Evolutionary conservation across 1,140 invertebrate species (phyloP), one percentile per base, ranked within the genome.

Genomic region (Copidosoma floridanum): DNA sequence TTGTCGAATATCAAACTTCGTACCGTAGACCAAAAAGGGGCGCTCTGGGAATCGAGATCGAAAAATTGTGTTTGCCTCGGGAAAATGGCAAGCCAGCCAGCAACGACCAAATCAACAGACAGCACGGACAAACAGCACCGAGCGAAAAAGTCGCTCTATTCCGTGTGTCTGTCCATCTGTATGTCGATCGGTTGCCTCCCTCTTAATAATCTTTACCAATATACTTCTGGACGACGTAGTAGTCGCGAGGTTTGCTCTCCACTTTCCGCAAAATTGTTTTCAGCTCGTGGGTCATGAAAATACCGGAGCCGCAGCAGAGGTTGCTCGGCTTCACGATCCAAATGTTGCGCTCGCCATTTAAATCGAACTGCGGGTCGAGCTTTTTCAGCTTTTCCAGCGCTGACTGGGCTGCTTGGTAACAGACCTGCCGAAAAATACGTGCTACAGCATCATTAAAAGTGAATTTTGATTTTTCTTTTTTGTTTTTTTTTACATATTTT

Each of bases 291-390:
- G 85, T 82, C 57, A 89, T 83, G 35, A 84, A 82, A 54, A 97
- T 96, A n/a, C 94, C 94, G 65, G 88, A 83, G 0, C 95, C 94
- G 67, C 92, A 83, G 21, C 91, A 94, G 57, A 90, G 87, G 62
- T 90, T 86, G 4, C 89, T 90, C 1, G 95, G 95, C 77, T 97
- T 97, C 14, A 96, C 83, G 61, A 97, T 96, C 94, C 95, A 97
- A 53, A 95, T 85, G 79, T 96, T 95, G 64, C 86, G 85, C 44
- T 82, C 82, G 3, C 93, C 93, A 77, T 94, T 94, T 61, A 88
- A 81, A 21, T 85, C 75, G 61, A 88, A 73, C 74, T 89, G 84
- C 14, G 86, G 85, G 79, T 87, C 86, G 70, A 84, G 78, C 62
- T 78, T 78, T 67, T 82, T 72, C 63, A 90, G 77, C 71, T 85